Percentiles rank a stretch among this genome's conserved stretches.
Conservation (phyloP, 2,113 vertebrate genomes). For the Xiphorhynchus elegans region DNA sequence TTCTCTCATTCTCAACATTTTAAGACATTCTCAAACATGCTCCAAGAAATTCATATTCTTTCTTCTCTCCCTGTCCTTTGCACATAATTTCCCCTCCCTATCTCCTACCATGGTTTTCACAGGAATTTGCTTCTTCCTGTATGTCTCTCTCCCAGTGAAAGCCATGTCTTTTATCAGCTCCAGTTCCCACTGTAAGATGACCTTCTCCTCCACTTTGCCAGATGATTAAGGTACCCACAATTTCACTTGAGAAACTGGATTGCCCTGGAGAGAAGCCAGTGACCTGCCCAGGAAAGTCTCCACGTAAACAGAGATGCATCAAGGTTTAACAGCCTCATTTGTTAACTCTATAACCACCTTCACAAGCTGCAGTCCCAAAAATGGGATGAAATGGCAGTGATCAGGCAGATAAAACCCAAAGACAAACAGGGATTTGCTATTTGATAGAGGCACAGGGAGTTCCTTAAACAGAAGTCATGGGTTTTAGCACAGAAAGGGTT, state of each 20-base stretch:
- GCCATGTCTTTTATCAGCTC: background rate
- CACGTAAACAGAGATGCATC: background rate
- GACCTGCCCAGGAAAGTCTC: background rate
- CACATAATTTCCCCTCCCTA: background rate
- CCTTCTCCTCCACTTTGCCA: background rate
- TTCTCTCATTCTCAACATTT: too few relatives aligned
- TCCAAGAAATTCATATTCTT: background rate
- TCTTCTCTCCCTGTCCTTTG: background rate
- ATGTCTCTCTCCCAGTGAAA: background rate
- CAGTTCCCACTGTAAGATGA: background rate
- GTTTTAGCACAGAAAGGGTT: background rate
- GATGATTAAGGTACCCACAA: background rate
- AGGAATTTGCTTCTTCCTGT: background rate
- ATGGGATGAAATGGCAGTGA: background rate
- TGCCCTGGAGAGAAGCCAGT: constrained; percentile 22
- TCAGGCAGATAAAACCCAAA: background rate
- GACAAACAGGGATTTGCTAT: background rate
- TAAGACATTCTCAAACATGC: background rate
- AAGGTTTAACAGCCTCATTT: background rate
- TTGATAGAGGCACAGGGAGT: background rate
- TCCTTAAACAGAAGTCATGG: background rate
- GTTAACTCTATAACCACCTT: background rate
- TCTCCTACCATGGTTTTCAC: background rate
- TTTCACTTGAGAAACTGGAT: background rate
- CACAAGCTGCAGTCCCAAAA: background rate